Conservation (phyloP, 2,113 vertebrate genomes). For the Aspiorhynchus laticeps region DNA sequence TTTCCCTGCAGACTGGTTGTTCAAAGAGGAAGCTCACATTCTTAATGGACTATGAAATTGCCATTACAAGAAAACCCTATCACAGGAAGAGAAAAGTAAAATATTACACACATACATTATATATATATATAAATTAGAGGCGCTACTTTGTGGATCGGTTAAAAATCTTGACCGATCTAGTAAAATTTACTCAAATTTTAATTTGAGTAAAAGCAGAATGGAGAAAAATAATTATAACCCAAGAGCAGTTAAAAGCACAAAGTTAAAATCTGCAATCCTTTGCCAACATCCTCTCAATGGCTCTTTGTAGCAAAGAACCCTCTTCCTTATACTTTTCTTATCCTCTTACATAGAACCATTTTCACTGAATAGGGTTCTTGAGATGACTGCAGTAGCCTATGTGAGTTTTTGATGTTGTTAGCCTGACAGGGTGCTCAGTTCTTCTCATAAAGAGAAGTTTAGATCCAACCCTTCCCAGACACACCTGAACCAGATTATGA, state of each 20-base stretch:
- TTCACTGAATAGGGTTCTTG: neutral
- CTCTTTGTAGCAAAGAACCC: neutral
- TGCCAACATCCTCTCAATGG: neutral
- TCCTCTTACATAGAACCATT: neutral
- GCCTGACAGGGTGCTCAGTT: neutral
- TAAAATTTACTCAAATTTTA: no score
- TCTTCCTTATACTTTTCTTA: neutral
- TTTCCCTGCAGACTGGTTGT: no score
- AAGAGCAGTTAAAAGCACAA: neutral
- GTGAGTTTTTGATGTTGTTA: neutral
- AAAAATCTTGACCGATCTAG: no score
- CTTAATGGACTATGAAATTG: neutral
- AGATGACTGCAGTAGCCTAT: neutral
- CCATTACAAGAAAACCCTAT: neutral
- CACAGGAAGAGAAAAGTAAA: neutral
- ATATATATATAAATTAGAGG: no score
- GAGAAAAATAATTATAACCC: neutral
- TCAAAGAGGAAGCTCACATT: neutral
- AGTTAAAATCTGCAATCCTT: neutral
- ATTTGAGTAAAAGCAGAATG: neutral
- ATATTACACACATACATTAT: no score
- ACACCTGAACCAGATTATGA: neutral
- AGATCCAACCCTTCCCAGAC: neutral
- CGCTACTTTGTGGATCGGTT: no score
- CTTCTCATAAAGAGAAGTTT: neutral